Base-by-base conservation (phyloP, 2,797 vertebrate species). In the Liasis olivaceus region DNA sequence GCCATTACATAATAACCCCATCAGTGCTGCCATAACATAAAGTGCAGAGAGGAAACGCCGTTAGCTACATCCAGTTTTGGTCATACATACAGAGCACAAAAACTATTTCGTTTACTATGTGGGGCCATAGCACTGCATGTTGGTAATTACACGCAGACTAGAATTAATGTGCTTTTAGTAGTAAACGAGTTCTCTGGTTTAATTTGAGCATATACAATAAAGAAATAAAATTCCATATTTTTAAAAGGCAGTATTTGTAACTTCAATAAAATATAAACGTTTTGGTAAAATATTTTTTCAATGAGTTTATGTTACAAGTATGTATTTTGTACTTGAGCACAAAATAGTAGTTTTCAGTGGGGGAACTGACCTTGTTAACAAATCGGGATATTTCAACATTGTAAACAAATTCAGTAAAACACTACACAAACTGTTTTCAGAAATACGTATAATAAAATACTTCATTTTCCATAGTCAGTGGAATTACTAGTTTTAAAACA, bases 291-390 rank as follows among this genome's bases (percentile, higher is more conserved):
- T 77, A 92, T 4, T 12, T 81, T 81, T 4, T 88, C 28, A 91
- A 90, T 89, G 66, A 62, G 92, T 31, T 59, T 85, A 84, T 85
- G 88, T 81, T 91, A 86, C 56, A 92, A 90, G 92, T 92, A 56
- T 85, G 72, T 84, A 86, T 88, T 95, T 62, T 7, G 54, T 64
- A 95, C 92, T 64, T 54, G 84, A 89, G 66, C 88, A 94, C 51
- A 84, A 91, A 87, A 88, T n/a, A 93, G 95, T 96, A 96, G 95
- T 92, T 92, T 95, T 94, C 95, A 93, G 87, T 28, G 51, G 36
- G 87, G 12, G 28, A 81, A 0, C 5, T 8, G 12, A 72, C 90
- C 91, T 94, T 62, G 24, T 0, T 8, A 93, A 95, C 42, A 91
- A 91, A 90, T 90, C 17, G 54, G 66, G 86, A 31, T 64, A 90